Evolutionary conservation across 2,888 invertebrate genomes (phyloP).

Genomic region (Eurytoma adleriae): DNA sequence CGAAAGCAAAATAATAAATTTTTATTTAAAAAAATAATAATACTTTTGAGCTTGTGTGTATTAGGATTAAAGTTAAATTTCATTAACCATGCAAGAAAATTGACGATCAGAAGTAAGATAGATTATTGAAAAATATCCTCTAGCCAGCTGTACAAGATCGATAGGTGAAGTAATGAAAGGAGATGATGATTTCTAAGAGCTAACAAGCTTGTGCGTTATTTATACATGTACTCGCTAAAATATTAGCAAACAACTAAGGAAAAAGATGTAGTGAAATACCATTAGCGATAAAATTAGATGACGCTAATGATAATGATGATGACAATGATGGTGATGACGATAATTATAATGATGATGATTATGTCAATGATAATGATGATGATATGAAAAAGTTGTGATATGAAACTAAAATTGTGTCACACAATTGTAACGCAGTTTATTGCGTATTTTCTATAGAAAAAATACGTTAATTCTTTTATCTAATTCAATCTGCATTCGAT

Average conservation of each 20-base stretch:
- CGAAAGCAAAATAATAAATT: constrained; percentile 56
- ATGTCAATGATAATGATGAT: constrained; percentile 2
- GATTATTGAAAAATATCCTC: constrained; percentile 20
- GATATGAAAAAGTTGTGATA: constrained; percentile 2
- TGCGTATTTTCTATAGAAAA: constrained; percentile 10
- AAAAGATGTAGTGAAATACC: constrained; percentile 21
- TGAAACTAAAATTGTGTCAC: constrained; percentile 22
- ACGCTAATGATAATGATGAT: neutral
- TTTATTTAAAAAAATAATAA: constrained; percentile 34
- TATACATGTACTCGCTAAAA: constrained; percentile 44
- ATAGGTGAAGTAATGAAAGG: constrained; percentile 36
- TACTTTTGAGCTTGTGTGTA: constrained; percentile 44
- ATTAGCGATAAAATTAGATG: constrained; percentile 29
- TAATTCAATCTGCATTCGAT: constrained; percentile 22
- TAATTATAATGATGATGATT: too few relatives aligned
- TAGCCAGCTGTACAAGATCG: constrained; percentile 23
- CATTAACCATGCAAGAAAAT: constrained; percentile 51
- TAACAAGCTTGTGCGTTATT: constrained; percentile 55
- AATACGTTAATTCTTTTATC: constrained; percentile 15
- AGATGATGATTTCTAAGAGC: constrained; percentile 50
- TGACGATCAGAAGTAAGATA: constrained; percentile 29
- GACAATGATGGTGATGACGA: too few relatives aligned
- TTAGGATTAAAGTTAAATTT: constrained; percentile 47
- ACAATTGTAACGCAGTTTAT: constrained; percentile 19
- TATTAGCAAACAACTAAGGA: constrained; percentile 31